Evolutionary conservation across 2,888 invertebrate species (phyloP).

Genomic region (Tineola bisselliella): DNA sequence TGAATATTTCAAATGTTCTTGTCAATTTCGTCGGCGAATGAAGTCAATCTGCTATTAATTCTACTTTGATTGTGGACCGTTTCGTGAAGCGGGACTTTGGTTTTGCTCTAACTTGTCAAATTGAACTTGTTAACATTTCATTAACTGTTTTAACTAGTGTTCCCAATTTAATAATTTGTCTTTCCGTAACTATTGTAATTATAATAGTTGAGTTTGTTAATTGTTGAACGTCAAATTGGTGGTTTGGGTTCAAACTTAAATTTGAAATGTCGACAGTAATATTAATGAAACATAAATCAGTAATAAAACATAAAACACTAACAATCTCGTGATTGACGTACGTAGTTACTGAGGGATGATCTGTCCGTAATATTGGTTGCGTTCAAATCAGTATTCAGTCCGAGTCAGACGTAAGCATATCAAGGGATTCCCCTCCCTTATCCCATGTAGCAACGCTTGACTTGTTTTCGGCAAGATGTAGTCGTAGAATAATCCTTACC

Average conservation of each 20-base stretch:
- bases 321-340: not conserved
- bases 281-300: no score
- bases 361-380: not conserved
- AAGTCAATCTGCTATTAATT: constrained; percentile 10
- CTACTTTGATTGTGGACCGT: constrained; percentile 1
- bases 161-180: no score
- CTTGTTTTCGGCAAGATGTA: constrained; percentile 10
- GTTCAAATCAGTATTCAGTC: not conserved
- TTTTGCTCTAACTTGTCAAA: not conserved
- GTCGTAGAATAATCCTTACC: constrained; percentile 5
- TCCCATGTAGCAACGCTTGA: constrained; percentile 7
- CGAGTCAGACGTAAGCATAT: constrained; percentile 9
- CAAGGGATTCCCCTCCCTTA: constrained; percentile 11
- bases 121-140: not conserved
- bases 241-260: no score
- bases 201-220: no score
- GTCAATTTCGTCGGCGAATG: not conserved
- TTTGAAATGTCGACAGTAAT: no score
- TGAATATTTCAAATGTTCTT: constrained; percentile 3
- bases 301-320: not conserved
- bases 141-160: no score
- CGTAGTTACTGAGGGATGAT: not conserved
- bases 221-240: no score
- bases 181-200: no score
- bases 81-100: not conserved